Conservation (phyloP, 92 coral and sea anemone genomes). For the Zoanthus gigantus region DNA sequence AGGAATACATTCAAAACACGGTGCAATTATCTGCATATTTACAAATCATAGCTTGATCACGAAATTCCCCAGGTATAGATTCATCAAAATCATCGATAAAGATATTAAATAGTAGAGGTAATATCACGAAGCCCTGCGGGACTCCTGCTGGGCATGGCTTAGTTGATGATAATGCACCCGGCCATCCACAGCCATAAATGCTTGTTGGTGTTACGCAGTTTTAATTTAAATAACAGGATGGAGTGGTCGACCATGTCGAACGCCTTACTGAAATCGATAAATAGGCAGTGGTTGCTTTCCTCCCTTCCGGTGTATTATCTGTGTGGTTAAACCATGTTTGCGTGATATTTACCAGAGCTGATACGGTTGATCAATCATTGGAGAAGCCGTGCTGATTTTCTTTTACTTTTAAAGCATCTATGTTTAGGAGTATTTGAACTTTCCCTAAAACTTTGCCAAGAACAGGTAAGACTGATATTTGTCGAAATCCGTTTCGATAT, state of each 20-base stretch:
- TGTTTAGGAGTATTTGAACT: not conserved
- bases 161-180: slow-evolving; percentile 25
- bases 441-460: not conserved
- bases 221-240: not conserved
- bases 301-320: not conserved
- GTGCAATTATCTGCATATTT: slow-evolving; percentile 19
- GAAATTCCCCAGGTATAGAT: not conserved
- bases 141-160: slow-evolving; percentile 27
- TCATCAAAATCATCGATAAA: slow-evolving; percentile 36
- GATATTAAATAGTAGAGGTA: not conserved
- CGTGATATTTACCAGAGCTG: not conserved
- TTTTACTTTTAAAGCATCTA: not conserved
- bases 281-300: not conserved
- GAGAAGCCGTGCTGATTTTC: not conserved
- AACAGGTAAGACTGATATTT: not conserved
- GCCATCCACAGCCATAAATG: not conserved
- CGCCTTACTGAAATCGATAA: not conserved
- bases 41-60: not conserved
- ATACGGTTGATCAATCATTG: not conserved
- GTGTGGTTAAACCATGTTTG: not conserved
- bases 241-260: not conserved
- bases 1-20: slow-evolving; percentile 21
- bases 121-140: not conserved
- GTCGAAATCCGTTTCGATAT: not conserved
- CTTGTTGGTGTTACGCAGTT: not conserved